These are phyloP conservation scores for Oceanites oceanicus DNA, from an alignment of 2,113 vertebrate species.

Conservation along the genomic window DNA sequence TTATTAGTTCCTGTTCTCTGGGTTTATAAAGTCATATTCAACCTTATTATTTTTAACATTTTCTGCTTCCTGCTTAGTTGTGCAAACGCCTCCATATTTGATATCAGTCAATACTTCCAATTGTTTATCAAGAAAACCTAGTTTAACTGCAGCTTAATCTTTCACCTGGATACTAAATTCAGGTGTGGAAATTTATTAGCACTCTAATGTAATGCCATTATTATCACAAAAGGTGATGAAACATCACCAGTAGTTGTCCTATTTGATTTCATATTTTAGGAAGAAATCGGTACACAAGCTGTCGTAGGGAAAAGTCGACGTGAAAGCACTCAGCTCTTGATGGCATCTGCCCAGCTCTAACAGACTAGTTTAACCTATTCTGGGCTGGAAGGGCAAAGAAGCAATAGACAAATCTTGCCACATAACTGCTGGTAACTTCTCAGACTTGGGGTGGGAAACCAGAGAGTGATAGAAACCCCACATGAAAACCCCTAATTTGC, in stretches of 20 bases:
- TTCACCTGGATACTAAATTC: not conserved
- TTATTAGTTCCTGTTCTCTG: not conserved
- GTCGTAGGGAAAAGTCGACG: fast-evolving
- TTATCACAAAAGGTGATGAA: not conserved
- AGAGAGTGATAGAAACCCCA: not conserved
- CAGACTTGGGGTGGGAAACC: not conserved
- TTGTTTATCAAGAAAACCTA: not conserved
- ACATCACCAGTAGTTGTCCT: not conserved
- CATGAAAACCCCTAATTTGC: fast-evolving
- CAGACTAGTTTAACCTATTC: not conserved
- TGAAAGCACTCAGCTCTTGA: not conserved
- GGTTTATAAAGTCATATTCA: not conserved
- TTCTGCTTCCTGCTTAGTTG: not conserved
- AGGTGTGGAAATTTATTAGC: not conserved
- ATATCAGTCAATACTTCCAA: not conserved
- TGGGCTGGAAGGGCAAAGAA: not conserved
- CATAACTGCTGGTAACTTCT: not conserved
- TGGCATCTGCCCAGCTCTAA: not conserved
- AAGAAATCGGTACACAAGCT: not conserved
- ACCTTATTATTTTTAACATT: not conserved
- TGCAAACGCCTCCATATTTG: not conserved
- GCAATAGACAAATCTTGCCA: not conserved
- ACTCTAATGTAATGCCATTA: not conserved
- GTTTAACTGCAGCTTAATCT: not conserved
- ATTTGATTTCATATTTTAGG: not conserved